Evolutionary conservation across 92 coral and sea anemone species (phyloP).

Genomic region (Heliopora coerulea): DNA sequence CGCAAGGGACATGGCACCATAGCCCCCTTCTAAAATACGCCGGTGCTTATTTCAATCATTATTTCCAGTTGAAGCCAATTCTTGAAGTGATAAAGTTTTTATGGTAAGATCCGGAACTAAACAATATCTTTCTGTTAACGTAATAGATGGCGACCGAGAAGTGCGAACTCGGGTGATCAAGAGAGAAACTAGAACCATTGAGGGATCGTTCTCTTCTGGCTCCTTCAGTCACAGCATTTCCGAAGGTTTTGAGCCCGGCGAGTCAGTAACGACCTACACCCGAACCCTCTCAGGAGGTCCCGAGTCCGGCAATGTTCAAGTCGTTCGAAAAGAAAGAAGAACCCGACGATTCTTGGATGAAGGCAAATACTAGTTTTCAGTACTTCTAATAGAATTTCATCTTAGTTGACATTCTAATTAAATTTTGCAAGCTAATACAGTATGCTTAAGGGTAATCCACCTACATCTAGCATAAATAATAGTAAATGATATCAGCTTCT

Average conservation of each 20-base stretch:
- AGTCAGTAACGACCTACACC: slow-evolving; percentile 22
- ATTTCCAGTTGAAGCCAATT: too few relatives aligned
- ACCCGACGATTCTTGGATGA: slow-evolving; percentile 38
- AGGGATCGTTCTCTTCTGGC: slow-evolving; percentile 12
- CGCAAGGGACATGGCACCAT: too few relatives aligned
- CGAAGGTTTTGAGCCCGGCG: slow-evolving; percentile 34
- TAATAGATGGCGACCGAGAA: slow-evolving; percentile 26
- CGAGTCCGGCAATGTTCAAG: slow-evolving; percentile 29
- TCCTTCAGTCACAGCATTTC: slow-evolving; percentile 29
- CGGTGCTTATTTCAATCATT: too few relatives aligned
- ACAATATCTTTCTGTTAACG: background rate
- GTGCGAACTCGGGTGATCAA: slow-evolving; percentile 36
- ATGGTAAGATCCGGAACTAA: too few relatives aligned
- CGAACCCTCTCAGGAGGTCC: slow-evolving; percentile 40
- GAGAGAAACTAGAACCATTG: slow-evolving; percentile 34
- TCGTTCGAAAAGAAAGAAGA: slow-evolving; percentile 38
- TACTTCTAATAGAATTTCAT: background rate
- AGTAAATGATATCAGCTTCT: too few relatives aligned
- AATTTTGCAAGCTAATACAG: background rate
- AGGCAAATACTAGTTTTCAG: slow-evolving; percentile 27
- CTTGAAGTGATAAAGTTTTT: too few relatives aligned
- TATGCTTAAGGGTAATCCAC: too few relatives aligned
- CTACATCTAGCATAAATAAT: too few relatives aligned
- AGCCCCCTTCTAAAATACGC: too few relatives aligned
- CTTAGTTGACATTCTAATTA: background rate